phyloP scores from a whole-genome alignment of 2,888 invertebrate genomes.

The Meta bourneti region DNA sequence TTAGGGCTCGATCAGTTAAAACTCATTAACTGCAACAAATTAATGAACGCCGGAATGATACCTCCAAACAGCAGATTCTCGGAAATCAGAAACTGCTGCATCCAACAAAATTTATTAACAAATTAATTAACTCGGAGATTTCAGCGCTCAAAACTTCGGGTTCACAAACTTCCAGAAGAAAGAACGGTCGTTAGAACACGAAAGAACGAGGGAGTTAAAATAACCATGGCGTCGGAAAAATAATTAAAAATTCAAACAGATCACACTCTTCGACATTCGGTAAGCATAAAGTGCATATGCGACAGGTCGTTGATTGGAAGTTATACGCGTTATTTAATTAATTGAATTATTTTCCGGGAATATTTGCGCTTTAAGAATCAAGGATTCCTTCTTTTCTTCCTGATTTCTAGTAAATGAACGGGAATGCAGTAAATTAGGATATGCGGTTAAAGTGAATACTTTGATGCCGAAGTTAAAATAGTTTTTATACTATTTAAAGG shows the following conservation, averaged over 20 bases:
- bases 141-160: slow-evolving; percentile 23
- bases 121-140: slow-evolving; percentile 48
- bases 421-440: not conserved
- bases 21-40: not conserved
- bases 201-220: slow-evolving; percentile 1
- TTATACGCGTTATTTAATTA: slow-evolving; percentile 42
- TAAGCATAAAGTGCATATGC: not conserved
- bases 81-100: slow-evolving; percentile 24
- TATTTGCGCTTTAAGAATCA: not conserved
- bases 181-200: slow-evolving; percentile 10
- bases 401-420: not conserved
- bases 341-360: slow-evolving; percentile 2
- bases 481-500: no score
- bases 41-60: no score
- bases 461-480: not conserved
- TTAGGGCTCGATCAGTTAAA: not conserved
- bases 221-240: slow-evolving; percentile 24
- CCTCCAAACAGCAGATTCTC: not conserved
- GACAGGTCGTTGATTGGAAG: slow-evolving; percentile 19
- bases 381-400: not conserved
- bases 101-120: slow-evolving; percentile 55
- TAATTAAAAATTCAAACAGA: slow-evolving; percentile 53
- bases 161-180: slow-evolving; percentile 19
- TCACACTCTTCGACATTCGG: slow-evolving; percentile 10
- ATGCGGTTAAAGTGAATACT: not conserved